A percentile compares a stretch with the other conserved stretches of the same genome.
Conservation (phyloP, 2,888 invertebrate species). For the Parasteatoda lunata region DNA sequence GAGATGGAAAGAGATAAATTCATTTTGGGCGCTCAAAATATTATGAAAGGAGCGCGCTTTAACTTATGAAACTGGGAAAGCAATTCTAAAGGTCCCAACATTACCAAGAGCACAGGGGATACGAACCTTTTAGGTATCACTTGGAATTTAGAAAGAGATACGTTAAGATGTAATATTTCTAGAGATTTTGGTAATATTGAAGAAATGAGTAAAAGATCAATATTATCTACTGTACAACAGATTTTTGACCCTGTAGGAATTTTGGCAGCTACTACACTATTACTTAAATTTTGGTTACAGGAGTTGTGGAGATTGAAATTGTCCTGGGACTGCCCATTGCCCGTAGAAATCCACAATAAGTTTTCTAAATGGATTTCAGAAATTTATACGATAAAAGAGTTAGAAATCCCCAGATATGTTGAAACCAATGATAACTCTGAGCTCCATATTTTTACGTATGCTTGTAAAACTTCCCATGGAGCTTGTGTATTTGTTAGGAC, state of each 20-base stretch:
- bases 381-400: too few relatives aligned
- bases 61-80: slow-evolving; percentile 16
- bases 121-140: too few relatives aligned
- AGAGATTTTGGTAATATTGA: too few relatives aligned
- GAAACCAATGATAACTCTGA: background rate
- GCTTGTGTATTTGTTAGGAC: slow-evolving; percentile 4
- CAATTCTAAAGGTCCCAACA: background rate
- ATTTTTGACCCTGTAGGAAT: slow-evolving; percentile 16
- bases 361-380: too few relatives aligned
- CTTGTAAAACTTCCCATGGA: too few relatives aligned
- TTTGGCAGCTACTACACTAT: background rate
- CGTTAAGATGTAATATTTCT: too few relatives aligned
- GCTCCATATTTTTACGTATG: background rate
- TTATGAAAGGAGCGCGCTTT: background rate
- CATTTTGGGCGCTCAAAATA: background rate
- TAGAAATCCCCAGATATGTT: slow-evolving; percentile 2
- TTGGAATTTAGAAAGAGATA: too few relatives aligned
- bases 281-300: background rate
- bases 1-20: background rate
- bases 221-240: background rate
- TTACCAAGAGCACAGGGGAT: background rate
- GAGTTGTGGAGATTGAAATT: background rate
- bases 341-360: background rate
- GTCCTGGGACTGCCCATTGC: background rate
- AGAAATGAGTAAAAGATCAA: too few relatives aligned